These are phyloP conservation scores for Burhinus oedicnemus DNA, from an alignment of 2,113 vertebrate genomes.

Conservation along the genomic window DNA sequence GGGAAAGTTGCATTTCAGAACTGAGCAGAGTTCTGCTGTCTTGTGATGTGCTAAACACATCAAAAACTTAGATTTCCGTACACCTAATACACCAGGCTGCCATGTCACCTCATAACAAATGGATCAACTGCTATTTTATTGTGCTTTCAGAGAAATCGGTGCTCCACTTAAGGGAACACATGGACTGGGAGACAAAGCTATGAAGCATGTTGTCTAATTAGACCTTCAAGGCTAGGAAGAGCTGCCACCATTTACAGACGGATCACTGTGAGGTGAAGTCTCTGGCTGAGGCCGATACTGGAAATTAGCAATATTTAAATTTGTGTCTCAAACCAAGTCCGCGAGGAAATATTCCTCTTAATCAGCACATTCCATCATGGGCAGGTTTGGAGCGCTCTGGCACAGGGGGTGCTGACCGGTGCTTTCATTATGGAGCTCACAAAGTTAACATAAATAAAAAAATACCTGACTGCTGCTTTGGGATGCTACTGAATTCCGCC, in stretches of 20 bases:
- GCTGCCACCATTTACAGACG: not conserved
- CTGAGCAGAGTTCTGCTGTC: not conserved
- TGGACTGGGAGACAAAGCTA: not conserved
- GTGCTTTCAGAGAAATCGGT: not conserved
- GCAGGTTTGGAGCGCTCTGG: slow-evolving; percentile 19
- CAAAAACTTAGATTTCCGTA: not conserved
- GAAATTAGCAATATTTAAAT: slow-evolving; percentile 41
- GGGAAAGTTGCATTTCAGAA: not conserved
- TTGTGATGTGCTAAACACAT: not conserved
- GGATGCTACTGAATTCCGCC: not conserved
- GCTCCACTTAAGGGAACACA: not conserved
- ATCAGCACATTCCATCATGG: slow-evolving; percentile 36
- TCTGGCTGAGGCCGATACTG: not conserved
- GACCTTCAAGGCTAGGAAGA: not conserved
- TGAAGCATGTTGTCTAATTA: fast-evolving
- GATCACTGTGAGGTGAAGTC: not conserved
- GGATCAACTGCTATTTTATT: not conserved
- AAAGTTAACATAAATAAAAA: not conserved
- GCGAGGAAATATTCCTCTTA: slow-evolving; percentile 10
- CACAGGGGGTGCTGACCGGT: not conserved
- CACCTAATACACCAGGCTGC: not conserved
- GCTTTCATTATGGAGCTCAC: not conserved
- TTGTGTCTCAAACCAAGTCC: not conserved
- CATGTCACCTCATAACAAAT: fast-evolving
- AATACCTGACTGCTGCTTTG: not conserved